These are phyloP conservation scores for Siderastrea radians DNA, from an alignment of 92 coral and sea anemone species.

Conservation along the genomic window DNA sequence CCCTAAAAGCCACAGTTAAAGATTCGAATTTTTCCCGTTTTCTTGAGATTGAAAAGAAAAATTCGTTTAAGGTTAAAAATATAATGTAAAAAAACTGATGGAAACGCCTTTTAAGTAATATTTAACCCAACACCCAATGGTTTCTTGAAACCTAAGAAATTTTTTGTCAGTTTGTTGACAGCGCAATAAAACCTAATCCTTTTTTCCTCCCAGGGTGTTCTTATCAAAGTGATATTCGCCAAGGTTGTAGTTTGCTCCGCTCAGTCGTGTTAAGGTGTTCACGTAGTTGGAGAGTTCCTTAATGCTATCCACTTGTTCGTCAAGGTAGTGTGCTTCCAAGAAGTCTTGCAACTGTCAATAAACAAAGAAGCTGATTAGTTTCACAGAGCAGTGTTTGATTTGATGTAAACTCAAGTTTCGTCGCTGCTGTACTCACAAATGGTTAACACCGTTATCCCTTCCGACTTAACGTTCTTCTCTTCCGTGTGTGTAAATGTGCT, in stretches of 20 bases:
- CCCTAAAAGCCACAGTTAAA: too few relatives aligned
- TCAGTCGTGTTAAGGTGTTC: slow-evolving; percentile 67
- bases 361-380: not conserved
- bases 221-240: slow-evolving; percentile 94
- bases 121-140: too few relatives aligned
- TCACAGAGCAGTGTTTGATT: not conserved
- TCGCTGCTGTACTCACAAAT: too few relatives aligned
- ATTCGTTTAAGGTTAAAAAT: too few relatives aligned
- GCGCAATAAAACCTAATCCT: not conserved
- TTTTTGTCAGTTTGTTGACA: not conserved
- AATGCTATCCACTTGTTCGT: slow-evolving; percentile 93
- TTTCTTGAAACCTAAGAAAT: too few relatives aligned
- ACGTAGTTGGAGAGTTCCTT: slow-evolving; percentile 80
- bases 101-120: too few relatives aligned
- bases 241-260: slow-evolving; percentile 25
- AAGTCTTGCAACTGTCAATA: slow-evolving; percentile 77
- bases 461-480: too few relatives aligned
- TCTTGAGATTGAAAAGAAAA: too few relatives aligned
- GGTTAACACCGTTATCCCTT: too few relatives aligned
- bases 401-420: not conserved
- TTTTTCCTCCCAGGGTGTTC: slow-evolving; percentile 75
- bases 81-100: too few relatives aligned
- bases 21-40: too few relatives aligned
- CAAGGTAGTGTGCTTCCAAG: slow-evolving; percentile 82
- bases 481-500: too few relatives aligned